Base-by-base conservation (phyloP, 2,113 vertebrate species). In the Hyaena hyaena region DNA sequence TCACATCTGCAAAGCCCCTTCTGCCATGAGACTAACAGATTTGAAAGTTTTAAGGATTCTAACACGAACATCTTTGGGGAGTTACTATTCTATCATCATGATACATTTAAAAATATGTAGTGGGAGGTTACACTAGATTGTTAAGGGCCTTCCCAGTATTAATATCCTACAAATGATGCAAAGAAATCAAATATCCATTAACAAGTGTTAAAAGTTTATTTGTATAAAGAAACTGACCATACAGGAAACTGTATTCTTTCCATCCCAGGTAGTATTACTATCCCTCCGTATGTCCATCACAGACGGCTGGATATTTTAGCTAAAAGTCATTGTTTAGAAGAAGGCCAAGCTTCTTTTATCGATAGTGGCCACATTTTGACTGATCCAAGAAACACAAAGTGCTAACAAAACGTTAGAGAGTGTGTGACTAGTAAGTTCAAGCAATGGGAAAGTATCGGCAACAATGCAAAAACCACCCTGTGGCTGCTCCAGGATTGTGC, bases 121-220 rank as follows among this genome's bases (percentile, higher is more conserved):
- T 9, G 5, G 14, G 61, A 95, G 1, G 0, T 2, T 24, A 87
- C 83, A 39, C 17, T 17, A 88, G 61, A 77, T 28, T 65, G 10
- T 15, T 35, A 74, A 93, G 35, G 33, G 3, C 33, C 26, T 35
- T 96, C 88, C 15, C 35, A 85, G 73, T 12, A 15, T 88, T 76
- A 63, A 68, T 24, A 53, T 69, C 65, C 19, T 76, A 71, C 48
- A 53, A 81, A 76, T 24, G 76, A 85, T 61, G n/a, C 39, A 88
- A 90, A 79, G 8, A 65, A 88, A 83, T 83, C 58, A 93, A 81
- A 50, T 83, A 88, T 92, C 4, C 89, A 31, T 50, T 79, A 93
- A 12, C 55, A 86, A 80, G 11, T 53, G 3, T 28, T 68, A 31
- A 6, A 91, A 63, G 2, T 53, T 68, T 55, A 87, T 90, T 43